phyloP scores from a whole-genome alignment of 2,888 invertebrate species.

The Acanthosoma haemorrhoidale region DNA sequence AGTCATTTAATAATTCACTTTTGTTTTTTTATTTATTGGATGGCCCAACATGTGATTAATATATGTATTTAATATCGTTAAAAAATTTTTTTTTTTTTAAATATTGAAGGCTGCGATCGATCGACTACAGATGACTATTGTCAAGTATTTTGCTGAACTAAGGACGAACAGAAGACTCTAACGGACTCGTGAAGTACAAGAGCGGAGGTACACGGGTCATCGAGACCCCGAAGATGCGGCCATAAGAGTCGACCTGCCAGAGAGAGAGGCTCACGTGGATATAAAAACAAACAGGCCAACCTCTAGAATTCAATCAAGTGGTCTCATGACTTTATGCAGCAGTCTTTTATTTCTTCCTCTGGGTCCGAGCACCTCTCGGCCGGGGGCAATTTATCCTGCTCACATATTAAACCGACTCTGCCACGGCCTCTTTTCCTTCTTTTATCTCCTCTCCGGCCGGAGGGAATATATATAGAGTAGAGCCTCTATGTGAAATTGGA shows the following conservation, averaged over 20 bases:
- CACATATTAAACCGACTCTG: not conserved
- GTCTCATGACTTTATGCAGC: slow-evolving; percentile 39
- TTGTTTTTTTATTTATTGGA: too few species aligned
- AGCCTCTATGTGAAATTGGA: too few species aligned
- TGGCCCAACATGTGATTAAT: too few species aligned
- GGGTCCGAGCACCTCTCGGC: not conserved
- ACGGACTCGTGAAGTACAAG: not conserved
- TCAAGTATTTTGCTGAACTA: not conserved
- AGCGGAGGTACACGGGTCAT: slow-evolving; percentile 24
- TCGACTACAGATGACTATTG: too few species aligned
- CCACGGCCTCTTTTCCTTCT: not conserved
- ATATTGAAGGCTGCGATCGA: too few species aligned
- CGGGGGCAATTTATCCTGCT: too few species aligned
- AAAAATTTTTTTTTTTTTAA: too few species aligned
- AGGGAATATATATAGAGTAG: too few species aligned
- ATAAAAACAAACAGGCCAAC: slow-evolving; percentile 33
- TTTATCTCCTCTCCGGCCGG: not conserved
- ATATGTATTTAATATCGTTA: too few species aligned
- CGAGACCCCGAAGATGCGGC: slow-evolving; percentile 3
- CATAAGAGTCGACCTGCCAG: slow-evolving; percentile 20
- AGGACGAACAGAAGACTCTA: not conserved
- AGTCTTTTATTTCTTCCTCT: slow-evolving; percentile 23
- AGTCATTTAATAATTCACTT: too few species aligned
- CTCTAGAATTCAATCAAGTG: slow-evolving; percentile 33
- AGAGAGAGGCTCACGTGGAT: slow-evolving; percentile 27